Conservation (phyloP, 1,140 invertebrate species). For the Penaeus vannamei region DNA sequence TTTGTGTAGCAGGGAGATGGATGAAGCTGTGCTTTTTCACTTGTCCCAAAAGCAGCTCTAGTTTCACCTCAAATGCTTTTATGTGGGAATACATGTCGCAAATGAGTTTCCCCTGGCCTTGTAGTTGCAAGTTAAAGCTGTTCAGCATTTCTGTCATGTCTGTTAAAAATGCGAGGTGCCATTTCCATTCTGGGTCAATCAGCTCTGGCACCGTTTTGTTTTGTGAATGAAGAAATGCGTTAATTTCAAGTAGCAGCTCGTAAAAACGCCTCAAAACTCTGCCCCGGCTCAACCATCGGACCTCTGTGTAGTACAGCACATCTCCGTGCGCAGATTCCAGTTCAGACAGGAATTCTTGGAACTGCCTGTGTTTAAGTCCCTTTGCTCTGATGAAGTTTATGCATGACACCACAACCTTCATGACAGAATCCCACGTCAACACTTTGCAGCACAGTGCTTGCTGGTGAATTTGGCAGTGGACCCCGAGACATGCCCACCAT, state of each 20-base stretch:
- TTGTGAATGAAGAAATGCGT: conserved; percentile 21
- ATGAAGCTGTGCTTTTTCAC: too few species aligned
- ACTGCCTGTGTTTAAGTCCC: conserved; percentile 35
- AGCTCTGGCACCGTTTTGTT: too few species aligned
- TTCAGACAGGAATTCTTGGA: conserved; percentile 34
- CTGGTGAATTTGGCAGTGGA: not conserved
- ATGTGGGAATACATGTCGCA: too few species aligned
- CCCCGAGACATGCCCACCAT: conserved; percentile 19
- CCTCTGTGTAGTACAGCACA: conserved; percentile 7
- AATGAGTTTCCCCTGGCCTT: too few species aligned
- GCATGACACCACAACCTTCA: conserved; percentile 24
- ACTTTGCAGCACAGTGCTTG: not conserved
- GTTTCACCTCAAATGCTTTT: too few species aligned
- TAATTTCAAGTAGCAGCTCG: conserved; percentile 10
- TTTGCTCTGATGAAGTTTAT: conserved; percentile 36
- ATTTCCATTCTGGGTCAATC: too few species aligned
- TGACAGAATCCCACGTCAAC: not conserved
- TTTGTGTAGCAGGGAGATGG: too few species aligned
- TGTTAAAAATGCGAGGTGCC: too few species aligned
- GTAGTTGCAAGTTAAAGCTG: too few species aligned
- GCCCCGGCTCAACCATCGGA: conserved; percentile 27
- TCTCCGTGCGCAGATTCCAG: too few species aligned
- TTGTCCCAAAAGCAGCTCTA: too few species aligned
- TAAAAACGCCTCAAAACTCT: conserved; percentile 19
- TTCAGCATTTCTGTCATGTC: too few species aligned